These are phyloP conservation scores for Acanthornis magna DNA, from an alignment of 2,797 vertebrate genomes.

Conservation along the genomic window DNA sequence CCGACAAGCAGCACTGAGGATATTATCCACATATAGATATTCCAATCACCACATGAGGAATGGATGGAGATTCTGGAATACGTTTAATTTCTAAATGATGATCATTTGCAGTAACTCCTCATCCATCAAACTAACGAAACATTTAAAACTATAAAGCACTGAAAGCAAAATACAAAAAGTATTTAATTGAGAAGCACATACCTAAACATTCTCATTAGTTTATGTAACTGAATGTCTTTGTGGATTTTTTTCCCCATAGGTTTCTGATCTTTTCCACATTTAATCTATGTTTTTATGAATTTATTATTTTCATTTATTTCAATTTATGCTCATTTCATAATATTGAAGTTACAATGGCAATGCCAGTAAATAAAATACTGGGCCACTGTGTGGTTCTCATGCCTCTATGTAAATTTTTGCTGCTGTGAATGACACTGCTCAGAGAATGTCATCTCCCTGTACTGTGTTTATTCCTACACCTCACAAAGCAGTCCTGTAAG, in stretches of 20 bases:
- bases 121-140: not conserved
- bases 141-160: not conserved
- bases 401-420: not conserved
- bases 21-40: not conserved
- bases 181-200: not conserved
- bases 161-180: not conserved
- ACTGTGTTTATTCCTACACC: not conserved
- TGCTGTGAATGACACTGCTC: not conserved
- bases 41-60: not conserved
- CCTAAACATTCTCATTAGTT: not conserved
- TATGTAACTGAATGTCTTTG: not conserved
- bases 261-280: not conserved
- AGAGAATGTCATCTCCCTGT: not conserved
- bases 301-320: not conserved
- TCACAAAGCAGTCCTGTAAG: not conserved
- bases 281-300: not conserved
- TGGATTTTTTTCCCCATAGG: not conserved
- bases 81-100: not conserved
- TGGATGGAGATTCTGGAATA: not conserved
- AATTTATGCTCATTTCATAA: not conserved
- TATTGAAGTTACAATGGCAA: not conserved
- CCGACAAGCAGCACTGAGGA: not conserved
- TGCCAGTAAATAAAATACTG: not conserved
- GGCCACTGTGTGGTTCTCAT: not conserved
- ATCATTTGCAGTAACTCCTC: not conserved